Evolutionary conservation across 2,888 invertebrate genomes (phyloP).

Genomic region (Agriopis leucophaearia): DNA sequence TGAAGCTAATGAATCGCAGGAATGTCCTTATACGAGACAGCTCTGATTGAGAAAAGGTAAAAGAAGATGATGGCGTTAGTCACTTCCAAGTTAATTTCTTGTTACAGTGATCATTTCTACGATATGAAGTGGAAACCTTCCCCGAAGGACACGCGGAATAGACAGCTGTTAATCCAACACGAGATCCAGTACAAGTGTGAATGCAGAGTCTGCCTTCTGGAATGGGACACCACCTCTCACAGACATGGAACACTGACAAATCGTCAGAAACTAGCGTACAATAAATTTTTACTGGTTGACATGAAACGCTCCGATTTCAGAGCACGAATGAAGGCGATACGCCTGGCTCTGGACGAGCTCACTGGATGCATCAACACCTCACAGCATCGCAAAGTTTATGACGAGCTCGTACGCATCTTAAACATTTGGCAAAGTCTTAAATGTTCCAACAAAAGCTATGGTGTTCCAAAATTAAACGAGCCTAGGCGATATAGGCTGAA

Average conservation of each 20-base stretch:
- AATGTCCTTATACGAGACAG: too few relatives aligned
- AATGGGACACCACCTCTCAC: conserved; percentile 9
- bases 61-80: too few relatives aligned
- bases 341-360: neutral
- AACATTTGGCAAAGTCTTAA: neutral
- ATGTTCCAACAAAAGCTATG: neutral
- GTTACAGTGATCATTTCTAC: conserved; percentile 33
- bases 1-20: too few relatives aligned
- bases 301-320: neutral
- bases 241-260: neutral
- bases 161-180: neutral
- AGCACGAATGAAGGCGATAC: neutral
- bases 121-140: conserved; percentile 1
- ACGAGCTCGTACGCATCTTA: neutral
- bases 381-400: conserved; percentile 1
- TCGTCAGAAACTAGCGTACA: neutral
- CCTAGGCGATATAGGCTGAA: too few relatives aligned
- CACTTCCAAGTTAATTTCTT: neutral
- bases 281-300: neutral
- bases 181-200: conserved; percentile 10
- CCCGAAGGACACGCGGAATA: neutral
- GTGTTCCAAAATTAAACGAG: neutral
- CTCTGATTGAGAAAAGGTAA: too few relatives aligned
- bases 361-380: neutral
- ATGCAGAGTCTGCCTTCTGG: conserved; percentile 26